Conservation (phyloP, 2,888 invertebrate genomes). For the Gryllus longicercus region DNA sequence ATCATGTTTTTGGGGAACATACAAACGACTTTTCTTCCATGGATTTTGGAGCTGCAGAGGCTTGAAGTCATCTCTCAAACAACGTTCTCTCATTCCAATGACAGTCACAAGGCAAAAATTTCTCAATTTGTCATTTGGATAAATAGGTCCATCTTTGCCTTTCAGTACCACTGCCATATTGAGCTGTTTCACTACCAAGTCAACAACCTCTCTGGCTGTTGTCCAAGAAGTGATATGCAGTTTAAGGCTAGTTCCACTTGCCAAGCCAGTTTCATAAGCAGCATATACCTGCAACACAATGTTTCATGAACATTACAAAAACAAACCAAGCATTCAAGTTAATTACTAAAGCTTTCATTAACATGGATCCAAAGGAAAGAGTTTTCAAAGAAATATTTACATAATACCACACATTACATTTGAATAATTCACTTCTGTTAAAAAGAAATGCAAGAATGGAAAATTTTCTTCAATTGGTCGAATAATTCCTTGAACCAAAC, state of each 20-base stretch:
- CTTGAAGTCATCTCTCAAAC: constrained; percentile 90
- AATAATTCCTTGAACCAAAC: no score
- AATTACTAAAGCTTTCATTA: no score
- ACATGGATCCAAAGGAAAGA: no score
- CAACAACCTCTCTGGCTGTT: constrained; percentile 91
- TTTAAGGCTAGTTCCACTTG: constrained; percentile 88
- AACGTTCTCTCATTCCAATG: constrained; percentile 90
- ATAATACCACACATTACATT: no score
- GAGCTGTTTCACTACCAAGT: constrained; percentile 92
- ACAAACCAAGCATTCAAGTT: no score
- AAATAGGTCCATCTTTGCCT: constrained; percentile 81
- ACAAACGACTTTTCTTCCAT: constrained; percentile 90
- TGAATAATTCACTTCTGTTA: no score
- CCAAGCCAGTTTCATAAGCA: constrained; percentile 92
- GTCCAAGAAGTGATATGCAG: constrained; percentile 90
- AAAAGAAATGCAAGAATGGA: no score
- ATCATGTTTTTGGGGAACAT: constrained; percentile 87
- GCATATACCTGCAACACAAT: constrained; percentile 75
- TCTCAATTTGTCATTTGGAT: constrained; percentile 74
- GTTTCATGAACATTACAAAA: no score
- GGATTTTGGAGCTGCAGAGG: constrained; percentile 91
- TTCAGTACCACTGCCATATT: constrained; percentile 89
- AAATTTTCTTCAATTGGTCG: no score
- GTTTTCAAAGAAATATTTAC: no score
- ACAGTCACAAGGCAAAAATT: constrained; percentile 95